These are phyloP conservation scores for Macropis europaea DNA, from an alignment of 2,888 invertebrate genomes.

Conservation along the genomic window DNA sequence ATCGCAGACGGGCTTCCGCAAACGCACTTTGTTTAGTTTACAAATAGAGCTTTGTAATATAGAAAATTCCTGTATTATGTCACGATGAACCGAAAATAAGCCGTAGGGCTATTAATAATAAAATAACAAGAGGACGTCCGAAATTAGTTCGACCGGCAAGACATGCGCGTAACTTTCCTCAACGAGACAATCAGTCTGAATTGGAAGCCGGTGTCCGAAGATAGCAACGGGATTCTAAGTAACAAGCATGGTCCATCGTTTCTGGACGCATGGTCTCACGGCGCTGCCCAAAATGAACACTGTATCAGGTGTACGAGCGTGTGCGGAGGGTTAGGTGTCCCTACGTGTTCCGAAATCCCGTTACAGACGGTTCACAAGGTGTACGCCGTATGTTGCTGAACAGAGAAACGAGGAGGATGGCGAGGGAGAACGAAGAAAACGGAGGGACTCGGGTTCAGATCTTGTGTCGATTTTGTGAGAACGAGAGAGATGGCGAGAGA, in stretches of 20 bases:
- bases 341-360: conserved; percentile 69
- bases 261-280: conserved; percentile 7
- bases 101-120: too few species aligned
- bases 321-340: conserved; percentile 44
- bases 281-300: conserved; percentile 45
- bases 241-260: background rate
- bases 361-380: conserved; percentile 60
- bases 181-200: background rate
- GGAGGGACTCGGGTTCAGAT: background rate
- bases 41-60: too few species aligned
- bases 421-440: conserved; percentile 20
- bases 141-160: too few species aligned
- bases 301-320: conserved; percentile 53
- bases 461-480: background rate
- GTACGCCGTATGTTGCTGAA: conserved; percentile 30
- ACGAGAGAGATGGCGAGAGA: conserved; percentile 2
- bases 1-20: conserved; percentile 15
- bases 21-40: too few species aligned
- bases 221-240: background rate
- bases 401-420: conserved; percentile 37
- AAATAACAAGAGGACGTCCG: too few species aligned
- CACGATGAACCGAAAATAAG: too few species aligned
- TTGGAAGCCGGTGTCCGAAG: background rate
- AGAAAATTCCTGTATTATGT: too few species aligned
- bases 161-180: background rate